These are phyloP conservation scores for Caretta caretta DNA, from an alignment of 2,113 vertebrate species.

Conservation along the genomic window DNA sequence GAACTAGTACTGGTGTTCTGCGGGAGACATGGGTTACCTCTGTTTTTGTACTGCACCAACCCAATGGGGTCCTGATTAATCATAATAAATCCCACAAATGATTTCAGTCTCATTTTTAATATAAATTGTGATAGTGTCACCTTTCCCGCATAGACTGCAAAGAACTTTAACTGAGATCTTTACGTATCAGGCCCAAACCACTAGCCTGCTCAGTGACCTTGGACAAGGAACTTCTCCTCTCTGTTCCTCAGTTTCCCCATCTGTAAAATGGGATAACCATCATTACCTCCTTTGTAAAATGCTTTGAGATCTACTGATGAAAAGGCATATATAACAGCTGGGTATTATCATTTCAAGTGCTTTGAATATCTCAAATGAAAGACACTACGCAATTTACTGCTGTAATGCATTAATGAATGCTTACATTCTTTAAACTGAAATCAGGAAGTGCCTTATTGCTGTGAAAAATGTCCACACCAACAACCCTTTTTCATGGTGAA, in stretches of 20 bases:
- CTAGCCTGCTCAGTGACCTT: neutral
- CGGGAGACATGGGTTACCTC: neutral
- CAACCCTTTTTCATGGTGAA: conserved; percentile 24
- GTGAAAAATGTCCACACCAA: conserved; percentile 9
- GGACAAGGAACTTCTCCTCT: neutral
- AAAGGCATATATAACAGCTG: neutral
- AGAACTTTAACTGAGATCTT: accelerated
- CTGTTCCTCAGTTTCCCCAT: neutral
- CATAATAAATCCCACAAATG: neutral
- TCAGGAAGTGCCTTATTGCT: conserved; percentile 10
- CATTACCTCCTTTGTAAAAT: neutral
- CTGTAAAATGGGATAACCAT: neutral
- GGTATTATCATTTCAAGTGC: neutral
- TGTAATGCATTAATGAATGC: conserved; percentile 14
- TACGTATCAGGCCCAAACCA: too few relatives aligned
- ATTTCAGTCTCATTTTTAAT: neutral
- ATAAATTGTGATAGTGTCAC: neutral
- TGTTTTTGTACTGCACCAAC: neutral
- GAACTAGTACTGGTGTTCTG: neutral
- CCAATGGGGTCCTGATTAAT: neutral
- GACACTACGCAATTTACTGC: neutral
- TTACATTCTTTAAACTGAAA: conserved; percentile 5
- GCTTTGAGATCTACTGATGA: neutral
- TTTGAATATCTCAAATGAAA: neutral
- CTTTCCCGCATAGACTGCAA: neutral